Evolutionary conservation across 2,888 invertebrate species (phyloP).

Genomic region (Xanthostigma xanthostigma): DNA sequence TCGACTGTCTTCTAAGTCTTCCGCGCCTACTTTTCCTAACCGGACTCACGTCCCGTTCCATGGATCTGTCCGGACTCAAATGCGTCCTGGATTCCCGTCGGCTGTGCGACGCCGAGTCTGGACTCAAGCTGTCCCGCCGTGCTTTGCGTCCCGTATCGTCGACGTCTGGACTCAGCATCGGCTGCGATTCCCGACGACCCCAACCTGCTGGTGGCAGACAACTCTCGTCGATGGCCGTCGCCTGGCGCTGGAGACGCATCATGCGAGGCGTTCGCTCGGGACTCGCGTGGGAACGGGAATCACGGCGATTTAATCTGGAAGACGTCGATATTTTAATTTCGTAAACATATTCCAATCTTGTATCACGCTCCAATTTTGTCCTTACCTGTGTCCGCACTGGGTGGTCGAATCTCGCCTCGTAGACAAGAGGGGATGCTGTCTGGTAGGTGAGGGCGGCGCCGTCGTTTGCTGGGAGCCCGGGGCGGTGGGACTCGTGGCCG

Average conservation of each 20-base stretch:
- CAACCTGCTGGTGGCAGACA: slow-evolving; percentile 51
- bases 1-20: slow-evolving; percentile 61
- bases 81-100: slow-evolving; percentile 63
- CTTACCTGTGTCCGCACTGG: slow-evolving; percentile 45
- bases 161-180: slow-evolving; percentile 67
- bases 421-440: slow-evolving; percentile 33
- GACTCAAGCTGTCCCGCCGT: slow-evolving; percentile 74
- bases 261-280: slow-evolving; percentile 46
- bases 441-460: slow-evolving; percentile 30
- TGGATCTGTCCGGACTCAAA: slow-evolving; percentile 63
- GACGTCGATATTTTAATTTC: too few relatives aligned
- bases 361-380: too few relatives aligned
- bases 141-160: slow-evolving; percentile 54
- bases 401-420: slow-evolving; percentile 70
- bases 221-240: slow-evolving; percentile 79
- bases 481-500: slow-evolving; percentile 61
- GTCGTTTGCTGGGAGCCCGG: slow-evolving; percentile 27
- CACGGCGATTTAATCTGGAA: slow-evolving; percentile 39
- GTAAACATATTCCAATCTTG: too few relatives aligned
- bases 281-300: slow-evolving; percentile 49
- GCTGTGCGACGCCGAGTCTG: slow-evolving; percentile 68
- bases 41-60: slow-evolving; percentile 69
- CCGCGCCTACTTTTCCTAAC: slow-evolving; percentile 52
- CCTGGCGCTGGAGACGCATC: slow-evolving; percentile 67
- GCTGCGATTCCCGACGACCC: slow-evolving; percentile 65